Conservation (phyloP, 2,113 vertebrate genomes). For the Atractosteus spatula region DNA sequence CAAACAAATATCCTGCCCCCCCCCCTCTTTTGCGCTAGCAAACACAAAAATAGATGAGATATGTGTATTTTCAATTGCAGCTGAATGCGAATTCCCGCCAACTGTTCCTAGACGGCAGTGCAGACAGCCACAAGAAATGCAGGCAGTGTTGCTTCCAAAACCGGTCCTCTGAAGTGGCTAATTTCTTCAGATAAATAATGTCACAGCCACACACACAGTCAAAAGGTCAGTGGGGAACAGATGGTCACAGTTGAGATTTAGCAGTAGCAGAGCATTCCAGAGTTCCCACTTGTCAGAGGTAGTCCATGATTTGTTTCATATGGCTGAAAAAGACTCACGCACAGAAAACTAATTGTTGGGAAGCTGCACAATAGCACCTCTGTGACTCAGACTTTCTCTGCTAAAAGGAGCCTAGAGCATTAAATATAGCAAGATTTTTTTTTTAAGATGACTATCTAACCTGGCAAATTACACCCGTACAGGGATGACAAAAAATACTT, state of each 20-base stretch:
- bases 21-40: no score
- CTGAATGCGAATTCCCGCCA: no score
- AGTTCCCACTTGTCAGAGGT: conserved; percentile 30
- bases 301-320: conserved; percentile 40
- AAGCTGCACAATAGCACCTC: conserved; percentile 43
- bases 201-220: conserved; percentile 1
- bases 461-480: background rate
- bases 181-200: conserved; percentile 11
- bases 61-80: background rate
- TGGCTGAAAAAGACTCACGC: conserved; percentile 32
- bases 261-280: conserved; percentile 37
- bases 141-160: background rate
- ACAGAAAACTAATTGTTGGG: conserved; percentile 29
- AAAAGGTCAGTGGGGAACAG: background rate
- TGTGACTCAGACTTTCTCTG: conserved; percentile 29
- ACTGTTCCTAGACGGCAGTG: no score
- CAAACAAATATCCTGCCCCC: no score
- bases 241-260: conserved; percentile 34
- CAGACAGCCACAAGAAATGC: background rate
- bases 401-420: no score
- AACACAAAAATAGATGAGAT: no score
- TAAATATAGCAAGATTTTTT: conserved; percentile 23
- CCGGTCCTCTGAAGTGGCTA: conserved; percentile 7
- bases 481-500: background rate
- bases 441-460: conserved; percentile 25